Conservation (phyloP, 2,888 invertebrate genomes). For the Mesorhabditis sp. region DNA sequence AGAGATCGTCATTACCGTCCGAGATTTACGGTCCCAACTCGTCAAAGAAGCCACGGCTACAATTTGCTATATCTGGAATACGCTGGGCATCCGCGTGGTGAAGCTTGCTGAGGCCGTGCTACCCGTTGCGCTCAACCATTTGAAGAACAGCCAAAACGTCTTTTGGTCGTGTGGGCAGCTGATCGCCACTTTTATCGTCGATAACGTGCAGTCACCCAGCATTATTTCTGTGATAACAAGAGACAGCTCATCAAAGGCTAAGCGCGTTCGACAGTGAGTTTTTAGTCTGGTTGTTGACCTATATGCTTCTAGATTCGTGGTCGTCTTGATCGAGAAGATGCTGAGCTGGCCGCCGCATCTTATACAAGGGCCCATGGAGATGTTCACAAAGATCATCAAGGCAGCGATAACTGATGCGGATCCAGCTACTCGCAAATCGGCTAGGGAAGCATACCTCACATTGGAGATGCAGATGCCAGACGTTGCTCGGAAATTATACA, state of each 20-base stretch:
- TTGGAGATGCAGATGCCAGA: background rate
- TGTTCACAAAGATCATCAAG: background rate
- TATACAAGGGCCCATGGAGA: background rate
- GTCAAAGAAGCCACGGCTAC: background rate
- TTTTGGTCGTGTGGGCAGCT: constrained; percentile 2
- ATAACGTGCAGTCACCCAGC: background rate
- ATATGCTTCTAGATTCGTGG: background rate
- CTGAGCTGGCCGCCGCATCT: background rate
- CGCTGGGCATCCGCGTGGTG: background rate
- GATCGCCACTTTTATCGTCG: background rate
- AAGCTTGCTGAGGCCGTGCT: background rate
- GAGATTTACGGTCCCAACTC: background rate
- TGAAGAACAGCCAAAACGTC: background rate
- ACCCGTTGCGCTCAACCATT: constrained; percentile 4
- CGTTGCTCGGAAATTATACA: background rate
- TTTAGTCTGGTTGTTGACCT: background rate
- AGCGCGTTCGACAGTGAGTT: background rate
- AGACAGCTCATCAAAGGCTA: background rate
- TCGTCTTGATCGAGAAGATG: background rate
- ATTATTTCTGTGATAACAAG: background rate
- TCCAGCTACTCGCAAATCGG: background rate
- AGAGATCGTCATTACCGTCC: background rate
- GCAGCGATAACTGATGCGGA: background rate
- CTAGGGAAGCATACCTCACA: background rate
- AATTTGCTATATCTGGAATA: background rate